Percentiles rank a stretch among this genome's conserved stretches.
These are phyloP conservation scores for Limonius californicus DNA, from an alignment of 1,140 invertebrate species.

Conservation along the genomic window DNA sequence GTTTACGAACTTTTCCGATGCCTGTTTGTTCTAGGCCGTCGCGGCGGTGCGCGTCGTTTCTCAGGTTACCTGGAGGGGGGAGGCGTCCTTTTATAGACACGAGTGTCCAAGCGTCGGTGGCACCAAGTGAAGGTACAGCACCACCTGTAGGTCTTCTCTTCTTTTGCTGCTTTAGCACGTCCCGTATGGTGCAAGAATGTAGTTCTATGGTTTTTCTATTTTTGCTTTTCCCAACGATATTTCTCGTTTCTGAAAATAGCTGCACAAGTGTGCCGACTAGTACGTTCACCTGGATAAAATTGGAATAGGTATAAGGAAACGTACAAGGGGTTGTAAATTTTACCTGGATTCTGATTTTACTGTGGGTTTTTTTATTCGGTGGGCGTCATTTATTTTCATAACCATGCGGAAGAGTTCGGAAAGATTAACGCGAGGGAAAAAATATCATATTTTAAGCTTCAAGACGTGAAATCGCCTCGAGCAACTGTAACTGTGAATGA, in stretches of 20 bases:
- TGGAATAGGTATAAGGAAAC: background rate
- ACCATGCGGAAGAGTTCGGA: no score
- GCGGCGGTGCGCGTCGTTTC: slow-evolving; percentile 17
- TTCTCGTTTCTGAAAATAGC: slow-evolving; percentile 1
- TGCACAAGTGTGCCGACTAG: slow-evolving; percentile 1
- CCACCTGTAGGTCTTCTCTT: slow-evolving; percentile 7
- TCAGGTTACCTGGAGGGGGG: slow-evolving; percentile 41
- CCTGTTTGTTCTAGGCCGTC: slow-evolving; percentile 22
- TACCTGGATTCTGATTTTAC: no score
- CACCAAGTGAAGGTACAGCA: background rate
- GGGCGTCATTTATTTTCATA: no score
- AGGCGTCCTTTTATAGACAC: slow-evolving; percentile 42
- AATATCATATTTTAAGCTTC: no score
- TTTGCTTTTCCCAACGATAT: background rate
- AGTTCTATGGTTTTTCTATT: background rate
- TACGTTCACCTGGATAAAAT: slow-evolving; percentile 5
- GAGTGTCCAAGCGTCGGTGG: slow-evolving; percentile 22
- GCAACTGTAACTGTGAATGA: no score
- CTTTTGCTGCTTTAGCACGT: background rate
- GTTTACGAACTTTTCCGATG: background rate
- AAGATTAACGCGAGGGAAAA: no score
- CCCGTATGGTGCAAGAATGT: slow-evolving; percentile 1
- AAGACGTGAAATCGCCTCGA: no score
- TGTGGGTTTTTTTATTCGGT: no score
- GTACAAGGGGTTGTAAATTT: no score